Conservation (phyloP, 1,140 invertebrate genomes). For the Atta cephalotes region DNA sequence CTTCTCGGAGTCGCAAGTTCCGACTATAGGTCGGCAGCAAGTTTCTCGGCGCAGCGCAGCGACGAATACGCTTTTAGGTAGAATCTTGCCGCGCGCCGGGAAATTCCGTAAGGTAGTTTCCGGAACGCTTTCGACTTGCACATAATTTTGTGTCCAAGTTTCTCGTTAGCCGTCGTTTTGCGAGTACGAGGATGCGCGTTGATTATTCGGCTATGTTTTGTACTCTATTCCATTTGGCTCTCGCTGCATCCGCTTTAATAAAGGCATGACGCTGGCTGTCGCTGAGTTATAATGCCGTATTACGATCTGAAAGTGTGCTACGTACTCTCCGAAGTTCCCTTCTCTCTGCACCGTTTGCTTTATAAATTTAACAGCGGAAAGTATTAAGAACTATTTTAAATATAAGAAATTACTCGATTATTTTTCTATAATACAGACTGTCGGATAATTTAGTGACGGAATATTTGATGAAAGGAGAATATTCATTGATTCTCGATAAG, state of each 20-base stretch:
- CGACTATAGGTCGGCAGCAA: neutral
- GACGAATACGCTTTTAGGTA: conserved; percentile 3
- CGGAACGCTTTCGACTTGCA: conserved; percentile 4
- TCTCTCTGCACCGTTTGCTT: neutral
- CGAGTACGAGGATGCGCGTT: conserved; percentile 36
- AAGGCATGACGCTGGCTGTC: conserved; percentile 37
- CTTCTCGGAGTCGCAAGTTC: conserved; percentile 18
- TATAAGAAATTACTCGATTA: neutral
- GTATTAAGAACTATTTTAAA: conserved; percentile 32
- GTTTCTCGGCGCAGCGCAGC: conserved; percentile 7
- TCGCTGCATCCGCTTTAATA: conserved; percentile 55
- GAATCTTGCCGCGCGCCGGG: conserved; percentile 10
- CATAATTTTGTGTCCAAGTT: conserved; percentile 67
- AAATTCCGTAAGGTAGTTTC: conserved; percentile 27
- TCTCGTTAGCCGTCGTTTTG: conserved; percentile 66
- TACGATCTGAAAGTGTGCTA: conserved; percentile 37
- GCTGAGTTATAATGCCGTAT: conserved; percentile 42
- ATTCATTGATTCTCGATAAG: neutral
- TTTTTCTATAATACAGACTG: neutral
- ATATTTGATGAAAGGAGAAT: conserved; percentile 14
- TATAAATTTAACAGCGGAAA: conserved; percentile 36
- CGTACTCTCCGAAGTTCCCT: neutral
- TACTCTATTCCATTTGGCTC: neutral
- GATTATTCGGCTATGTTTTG: conserved; percentile 69
- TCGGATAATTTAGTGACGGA: conserved; percentile 8